Conservation (phyloP, 2,113 vertebrate genomes). For the Erpornis zantholeuca region DNA sequence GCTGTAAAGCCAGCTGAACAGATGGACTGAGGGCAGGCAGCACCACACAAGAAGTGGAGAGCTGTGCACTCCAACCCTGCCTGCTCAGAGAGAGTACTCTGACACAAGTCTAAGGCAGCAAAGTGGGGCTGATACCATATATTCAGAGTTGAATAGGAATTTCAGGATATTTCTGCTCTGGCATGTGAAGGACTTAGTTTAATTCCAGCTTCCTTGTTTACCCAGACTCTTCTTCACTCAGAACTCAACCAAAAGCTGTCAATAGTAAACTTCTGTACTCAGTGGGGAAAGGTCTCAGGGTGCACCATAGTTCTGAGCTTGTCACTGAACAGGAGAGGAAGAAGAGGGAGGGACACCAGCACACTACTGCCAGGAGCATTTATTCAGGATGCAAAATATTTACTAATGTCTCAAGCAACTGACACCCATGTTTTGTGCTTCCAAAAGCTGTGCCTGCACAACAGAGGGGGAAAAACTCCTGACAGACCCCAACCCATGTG, state of each 20-base stretch:
- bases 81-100: not conserved
- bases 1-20: not conserved
- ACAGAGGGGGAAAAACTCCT: not conserved
- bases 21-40: not conserved
- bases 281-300: not conserved
- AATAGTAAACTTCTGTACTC: not conserved
- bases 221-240: not conserved
- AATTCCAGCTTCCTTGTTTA: not conserved
- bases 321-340: not conserved
- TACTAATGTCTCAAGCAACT: not conserved
- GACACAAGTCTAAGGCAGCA: accelerated
- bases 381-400: not conserved
- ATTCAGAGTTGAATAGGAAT: not conserved
- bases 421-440: not conserved
- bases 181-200: not conserved
- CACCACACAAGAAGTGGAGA: not conserved
- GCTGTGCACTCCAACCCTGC: not conserved
- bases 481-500: not conserved
- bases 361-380: not conserved
- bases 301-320: not conserved
- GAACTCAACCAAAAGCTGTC: not conserved
- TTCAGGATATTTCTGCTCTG: not conserved
- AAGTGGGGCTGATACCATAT: not conserved
- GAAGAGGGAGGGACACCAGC: not conserved
- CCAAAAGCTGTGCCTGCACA: not conserved